phyloP scores from a whole-genome alignment of 2,888 invertebrate genomes.

The Graphium colonna region DNA sequence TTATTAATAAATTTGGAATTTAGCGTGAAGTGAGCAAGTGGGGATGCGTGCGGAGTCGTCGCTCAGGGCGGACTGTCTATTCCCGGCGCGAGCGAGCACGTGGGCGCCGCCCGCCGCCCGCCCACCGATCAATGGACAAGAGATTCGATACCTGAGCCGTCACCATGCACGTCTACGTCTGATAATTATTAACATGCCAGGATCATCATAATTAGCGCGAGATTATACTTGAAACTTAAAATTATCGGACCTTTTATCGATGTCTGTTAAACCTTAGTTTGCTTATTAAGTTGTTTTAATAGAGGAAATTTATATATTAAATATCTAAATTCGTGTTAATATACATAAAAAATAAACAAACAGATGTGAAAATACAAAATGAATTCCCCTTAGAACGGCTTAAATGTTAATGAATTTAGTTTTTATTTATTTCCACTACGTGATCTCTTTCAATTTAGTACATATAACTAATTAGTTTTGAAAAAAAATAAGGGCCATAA shows the following conservation, averaged over 20 bases:
- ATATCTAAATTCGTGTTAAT: background rate
- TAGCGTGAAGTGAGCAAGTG: background rate
- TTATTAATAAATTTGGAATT: no score
- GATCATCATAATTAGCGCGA: constrained; percentile 8
- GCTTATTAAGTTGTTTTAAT: no score
- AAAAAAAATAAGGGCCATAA: no score
- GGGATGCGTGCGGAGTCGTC: constrained; percentile 49
- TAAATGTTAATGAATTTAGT: no score
- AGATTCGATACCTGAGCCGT: constrained; percentile 58
- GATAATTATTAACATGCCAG: background rate
- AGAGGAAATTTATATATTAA: no score
- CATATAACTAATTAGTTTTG: no score
- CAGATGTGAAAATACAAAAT: no score
- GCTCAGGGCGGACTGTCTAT: constrained; percentile 72
- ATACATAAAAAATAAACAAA: background rate
- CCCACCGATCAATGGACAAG: constrained; percentile 70
- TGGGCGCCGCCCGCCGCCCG: constrained; percentile 58
- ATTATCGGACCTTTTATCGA: no score
- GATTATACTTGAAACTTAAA: background rate
- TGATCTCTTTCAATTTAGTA: no score
- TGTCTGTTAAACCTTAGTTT: no score
- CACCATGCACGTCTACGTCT: constrained; percentile 26
- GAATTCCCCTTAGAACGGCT: no score
- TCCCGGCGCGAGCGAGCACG: constrained; percentile 69
- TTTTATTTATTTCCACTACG: no score